Evolutionary conservation across 2,888 invertebrate species (phyloP).

Genomic region (Amaurobius ferox): DNA sequence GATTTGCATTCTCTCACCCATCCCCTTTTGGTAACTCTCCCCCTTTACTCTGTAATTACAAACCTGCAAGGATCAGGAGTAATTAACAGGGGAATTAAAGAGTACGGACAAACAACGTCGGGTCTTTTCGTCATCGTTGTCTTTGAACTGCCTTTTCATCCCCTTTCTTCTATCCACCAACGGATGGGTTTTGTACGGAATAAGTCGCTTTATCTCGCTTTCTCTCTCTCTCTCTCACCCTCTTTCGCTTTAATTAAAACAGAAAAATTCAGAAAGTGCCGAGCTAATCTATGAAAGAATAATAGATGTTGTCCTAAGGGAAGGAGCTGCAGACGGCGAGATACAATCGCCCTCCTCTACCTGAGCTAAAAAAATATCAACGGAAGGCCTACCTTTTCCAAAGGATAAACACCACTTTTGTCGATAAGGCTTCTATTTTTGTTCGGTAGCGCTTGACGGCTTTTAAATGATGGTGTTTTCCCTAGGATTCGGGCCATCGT

Average conservation of each 20-base stretch:
- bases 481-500: slow-evolving; percentile 28
- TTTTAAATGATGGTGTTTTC: slow-evolving; percentile 71
- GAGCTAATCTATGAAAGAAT: slow-evolving; percentile 72
- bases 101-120: slow-evolving; percentile 69
- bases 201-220: slow-evolving; percentile 68
- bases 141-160: slow-evolving; percentile 69
- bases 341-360: slow-evolving; percentile 58
- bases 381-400: slow-evolving; percentile 68
- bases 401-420: slow-evolving; percentile 67
- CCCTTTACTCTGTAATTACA: slow-evolving; percentile 68
- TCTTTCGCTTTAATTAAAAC: slow-evolving; percentile 69
- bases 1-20: slow-evolving; percentile 70
- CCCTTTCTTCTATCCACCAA: slow-evolving; percentile 40
- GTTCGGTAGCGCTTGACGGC: slow-evolving; percentile 47
- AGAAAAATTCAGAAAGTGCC: slow-evolving; percentile 70
- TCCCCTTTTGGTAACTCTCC: slow-evolving; percentile 39
- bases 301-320: slow-evolving; percentile 72
- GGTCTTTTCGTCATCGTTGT: slow-evolving; percentile 68
- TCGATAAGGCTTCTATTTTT: slow-evolving; percentile 62
- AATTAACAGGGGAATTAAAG: slow-evolving; percentile 73
- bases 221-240: slow-evolving; percentile 20
- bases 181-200: slow-evolving; percentile 65
- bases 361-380: slow-evolving; percentile 40
- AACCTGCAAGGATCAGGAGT: slow-evolving; percentile 71
- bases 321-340: slow-evolving; percentile 59